Evolutionary conservation across 1,140 invertebrate genomes (phyloP), one percentile per base, ranked within the genome.

Genomic region (Amphibalanus amphitrite): DNA sequence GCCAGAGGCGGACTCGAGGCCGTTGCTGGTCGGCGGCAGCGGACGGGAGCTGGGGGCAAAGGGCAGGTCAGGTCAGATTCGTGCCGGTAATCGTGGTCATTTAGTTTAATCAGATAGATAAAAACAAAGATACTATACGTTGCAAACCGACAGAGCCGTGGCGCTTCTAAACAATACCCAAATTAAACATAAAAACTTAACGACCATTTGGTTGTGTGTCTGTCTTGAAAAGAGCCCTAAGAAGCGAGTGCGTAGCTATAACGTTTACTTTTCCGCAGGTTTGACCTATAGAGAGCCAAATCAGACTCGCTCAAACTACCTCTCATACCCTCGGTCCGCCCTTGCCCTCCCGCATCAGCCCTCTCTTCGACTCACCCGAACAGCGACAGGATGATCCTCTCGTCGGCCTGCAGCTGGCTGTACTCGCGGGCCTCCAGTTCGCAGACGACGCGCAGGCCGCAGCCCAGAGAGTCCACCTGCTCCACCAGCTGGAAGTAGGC

Each of bases 401-500:
- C 78, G 68, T 77, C 76, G 6, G 74, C 74, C 20, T 29, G 38
- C 28, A 78, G 72, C 10, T 65, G 33, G 23, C 72, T 30, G 65
- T 74, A 72, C 25, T 75, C 70, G 0, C 73, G 72, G 67, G 77
- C 74, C 26, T 76, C 74, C 65, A 78, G 71, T 69, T 78, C 78
- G 71, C 78, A 78, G 26, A 78, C 75, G 28, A 78, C 75, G 29
- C 76, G 69, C 72, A 77, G 70, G 38, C 78, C 78, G 71, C 78
- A 78, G 40, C 76, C 76, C 23, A 75, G 70, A 69, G 74, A 73
- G 67, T 78, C 77, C n/a, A 71, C 59, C 67, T 28, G 65, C 70
- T 71, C 73, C 17, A 72, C 73, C 33, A 75, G 74, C 0, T 67
- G 33, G 38, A 75, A 40, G 67, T 74, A 68, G 1, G 73, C 67